phyloP scores from a whole-genome alignment of 2,113 vertebrate genomes.

The Cryptotis parvus region DNA sequence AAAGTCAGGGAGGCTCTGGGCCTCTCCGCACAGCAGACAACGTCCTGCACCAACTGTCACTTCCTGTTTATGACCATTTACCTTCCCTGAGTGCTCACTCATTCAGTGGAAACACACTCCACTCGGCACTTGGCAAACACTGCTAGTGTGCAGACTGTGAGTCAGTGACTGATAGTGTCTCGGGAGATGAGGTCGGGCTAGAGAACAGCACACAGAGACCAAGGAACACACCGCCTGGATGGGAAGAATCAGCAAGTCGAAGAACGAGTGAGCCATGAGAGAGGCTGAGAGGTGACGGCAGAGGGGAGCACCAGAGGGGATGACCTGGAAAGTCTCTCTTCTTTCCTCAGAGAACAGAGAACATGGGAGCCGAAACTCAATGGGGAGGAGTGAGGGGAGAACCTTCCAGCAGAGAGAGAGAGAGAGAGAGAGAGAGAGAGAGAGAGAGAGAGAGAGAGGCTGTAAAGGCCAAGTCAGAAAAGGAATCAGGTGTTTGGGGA shows the following conservation, averaged over 20 bases:
- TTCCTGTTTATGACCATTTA: background rate
- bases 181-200: background rate
- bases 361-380: background rate
- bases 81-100: background rate
- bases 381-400: background rate
- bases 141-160: background rate
- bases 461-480: background rate
- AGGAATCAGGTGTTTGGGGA: background rate
- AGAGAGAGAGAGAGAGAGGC: background rate
- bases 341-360: background rate
- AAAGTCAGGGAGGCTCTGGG: background rate
- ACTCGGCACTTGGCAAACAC: slow-evolving; percentile 32
- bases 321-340: background rate
- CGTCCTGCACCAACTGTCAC: background rate
- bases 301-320: rapidly evolving
- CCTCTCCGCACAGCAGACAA: background rate
- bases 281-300: background rate
- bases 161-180: background rate
- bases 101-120: background rate
- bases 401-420: background rate
- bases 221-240: background rate
- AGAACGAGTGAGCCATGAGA: background rate
- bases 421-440: too few relatives aligned
- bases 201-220: background rate
- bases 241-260: background rate